Percentiles rank a stretch among this genome's conserved stretches.
These are phyloP conservation scores for Stegostoma tigrinum DNA, from an alignment of 2,113 vertebrate species.

Conservation along the genomic window DNA sequence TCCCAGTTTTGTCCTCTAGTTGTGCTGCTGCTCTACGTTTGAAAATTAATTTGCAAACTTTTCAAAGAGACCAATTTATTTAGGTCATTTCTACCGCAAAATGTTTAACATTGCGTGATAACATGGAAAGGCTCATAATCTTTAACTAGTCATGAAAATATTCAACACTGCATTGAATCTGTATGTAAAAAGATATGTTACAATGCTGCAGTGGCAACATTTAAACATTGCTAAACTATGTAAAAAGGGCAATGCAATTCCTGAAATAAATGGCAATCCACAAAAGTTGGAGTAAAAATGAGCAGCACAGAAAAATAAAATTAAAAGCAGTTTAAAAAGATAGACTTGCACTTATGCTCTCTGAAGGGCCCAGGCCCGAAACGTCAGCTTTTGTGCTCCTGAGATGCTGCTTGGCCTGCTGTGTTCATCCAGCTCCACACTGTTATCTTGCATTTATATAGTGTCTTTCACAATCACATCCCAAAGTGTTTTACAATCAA, in stretches of 20 bases:
- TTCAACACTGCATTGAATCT: not conserved
- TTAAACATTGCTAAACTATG: not conserved
- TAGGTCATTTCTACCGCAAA: not conserved
- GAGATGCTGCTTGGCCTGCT: no score
- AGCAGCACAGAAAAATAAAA: not conserved
- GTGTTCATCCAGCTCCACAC: no score
- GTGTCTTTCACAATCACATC: not conserved
- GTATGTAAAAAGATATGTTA: not conserved
- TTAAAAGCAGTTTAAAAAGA: not conserved
- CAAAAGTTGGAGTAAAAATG: not conserved
- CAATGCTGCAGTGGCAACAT: no score
- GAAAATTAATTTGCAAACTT: not conserved
- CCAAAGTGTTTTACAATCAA: not conserved
- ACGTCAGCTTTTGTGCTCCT: no score
- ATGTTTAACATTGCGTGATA: not conserved
- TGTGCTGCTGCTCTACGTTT: not conserved
- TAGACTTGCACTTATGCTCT: not conserved
- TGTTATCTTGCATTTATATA: no score
- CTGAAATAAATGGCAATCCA: not conserved
- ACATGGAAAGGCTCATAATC: conserved; percentile 9
- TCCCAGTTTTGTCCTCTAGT: not conserved
- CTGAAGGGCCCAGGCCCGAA: no score
- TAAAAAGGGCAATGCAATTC: not conserved
- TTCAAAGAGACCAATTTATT: not conserved
- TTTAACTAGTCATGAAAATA: not conserved